Evolutionary conservation across 2,888 invertebrate species (phyloP).

Genomic region (Sepioteuthis lessoniana): DNA sequence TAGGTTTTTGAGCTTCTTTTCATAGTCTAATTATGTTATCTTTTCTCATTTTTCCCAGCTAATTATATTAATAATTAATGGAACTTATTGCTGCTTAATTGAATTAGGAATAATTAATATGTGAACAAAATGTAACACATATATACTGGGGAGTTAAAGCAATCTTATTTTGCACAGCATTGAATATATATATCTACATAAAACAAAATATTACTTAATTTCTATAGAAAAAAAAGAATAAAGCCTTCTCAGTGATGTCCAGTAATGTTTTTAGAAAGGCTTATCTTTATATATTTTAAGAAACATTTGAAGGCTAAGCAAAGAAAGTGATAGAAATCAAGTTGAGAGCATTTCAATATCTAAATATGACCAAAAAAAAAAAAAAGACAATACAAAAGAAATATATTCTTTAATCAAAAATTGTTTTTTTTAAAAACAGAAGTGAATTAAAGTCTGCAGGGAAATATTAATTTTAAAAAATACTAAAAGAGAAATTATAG

Average conservation of each 20-base stretch:
- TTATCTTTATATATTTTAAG: no score
- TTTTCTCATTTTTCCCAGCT: not conserved
- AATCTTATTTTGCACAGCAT: not conserved
- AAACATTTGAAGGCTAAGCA: no score
- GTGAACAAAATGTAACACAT: not conserved
- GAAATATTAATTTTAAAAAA: no score
- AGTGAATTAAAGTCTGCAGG: no score
- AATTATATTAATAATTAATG: conserved; percentile 23
- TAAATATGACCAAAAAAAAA: no score
- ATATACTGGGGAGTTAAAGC: not conserved
- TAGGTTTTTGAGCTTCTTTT: not conserved
- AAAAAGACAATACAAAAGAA: no score
- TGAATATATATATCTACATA: not conserved
- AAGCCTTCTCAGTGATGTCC: not conserved
- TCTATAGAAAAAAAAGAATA: not conserved
- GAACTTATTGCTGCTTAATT: not conserved
- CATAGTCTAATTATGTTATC: not conserved
- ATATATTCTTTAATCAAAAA: no score
- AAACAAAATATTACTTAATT: not conserved
- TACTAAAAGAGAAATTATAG: no score
- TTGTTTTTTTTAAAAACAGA: no score
- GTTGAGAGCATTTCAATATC: no score
- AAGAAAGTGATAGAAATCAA: no score
- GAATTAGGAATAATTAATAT: conserved; percentile 7
- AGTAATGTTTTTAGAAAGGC: no score